Base-by-base conservation (phyloP, 2,888 invertebrate species). In the Callinectes sapidus region DNA sequence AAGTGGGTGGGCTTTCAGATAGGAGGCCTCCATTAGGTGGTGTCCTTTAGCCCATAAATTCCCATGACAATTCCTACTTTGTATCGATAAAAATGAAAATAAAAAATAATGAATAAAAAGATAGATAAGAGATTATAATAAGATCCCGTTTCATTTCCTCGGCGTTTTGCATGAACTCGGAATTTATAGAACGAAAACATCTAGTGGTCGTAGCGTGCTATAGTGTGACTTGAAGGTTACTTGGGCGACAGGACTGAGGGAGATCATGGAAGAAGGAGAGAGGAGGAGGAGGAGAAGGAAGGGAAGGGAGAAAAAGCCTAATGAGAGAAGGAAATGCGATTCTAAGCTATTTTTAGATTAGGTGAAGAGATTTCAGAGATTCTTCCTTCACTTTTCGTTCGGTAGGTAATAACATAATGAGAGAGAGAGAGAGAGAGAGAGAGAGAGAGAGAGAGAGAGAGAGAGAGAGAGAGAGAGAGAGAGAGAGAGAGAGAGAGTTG, bases 361-460 rank as follows among this genome's bases (percentile, higher is more conserved):
- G 71, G 81, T 35, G 81, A 35, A 61, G 18, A 28, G 71, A 81
- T 81, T 81, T 81, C 0, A 16, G 23, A 48, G 6, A 23, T 77
- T 28, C 71, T 77, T 77, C 6, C 23, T 77, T 32, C 10, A 77
- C 28, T 10, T 77, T 77, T 1, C 13, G n/a, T 13, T 77, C 13
- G 71, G 13, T 14, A 28, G 28, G 13, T 77, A n/a, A 35, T 13
- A 42, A 28, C 1, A 28, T 16, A 32, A 32, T 6, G 90, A 77
- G 55, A 54, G 42, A 48, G 28, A 32, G 87, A 48, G 87, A 55
- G 54, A 55, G 87, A 32, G 88, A 32, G 88, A 77, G 90, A 81
- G 90, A 81, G 81, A 81, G 90, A 54, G 42, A 81, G 90, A 90
- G 81, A 90, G 90, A 54, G 90, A 81, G 81, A 48, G 90, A 48